Base-by-base conservation (phyloP, 2,888 invertebrate species). In the Nipponacmea schrenckii region DNA sequence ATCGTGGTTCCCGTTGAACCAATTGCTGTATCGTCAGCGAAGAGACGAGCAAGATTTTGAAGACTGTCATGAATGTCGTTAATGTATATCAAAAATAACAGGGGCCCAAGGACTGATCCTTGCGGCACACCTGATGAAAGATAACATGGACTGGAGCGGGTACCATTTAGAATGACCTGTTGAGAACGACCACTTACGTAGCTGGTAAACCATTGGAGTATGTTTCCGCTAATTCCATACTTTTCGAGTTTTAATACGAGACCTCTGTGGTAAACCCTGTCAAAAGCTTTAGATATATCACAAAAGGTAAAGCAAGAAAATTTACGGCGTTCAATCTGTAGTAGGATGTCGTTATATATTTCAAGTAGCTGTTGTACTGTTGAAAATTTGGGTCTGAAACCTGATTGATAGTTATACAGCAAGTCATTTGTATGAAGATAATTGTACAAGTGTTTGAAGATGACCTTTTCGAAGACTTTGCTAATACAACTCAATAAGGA, bases 31-130 rank as follows among this genome's bases (percentile, higher is more conserved):
- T 71, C 67, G n/a, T 68, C 65, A 20, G 65, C 68, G 46, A 70
- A 70, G 12, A 68, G 46, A 64, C 64, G 5, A 20, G 70, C 39
- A n/a, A 56, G 24, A 15, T 56, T 70, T 17, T 48, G 15, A 15
- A 68, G 12, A n/a, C 31, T 39, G 14, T 56, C 72, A 12, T 68
- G 31, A 63, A n/a, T n/a, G n/a, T n/a, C n/a, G n/a, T n/a, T n/a
- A n/a, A n/a, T n/a, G n/a, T n/a, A n/a, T n/a, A n/a, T n/a, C n/a
- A n/a, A n/a, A n/a, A n/a, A n/a, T n/a, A n/a, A n/a, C n/a, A n/a
- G n/a, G n/a, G n/a, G n/a, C 0, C 72, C 74, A 26, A 74, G 27
- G 4, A 66, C 69, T 14, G 71, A 72, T 14, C 72, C 72, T 15
- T 69, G 74, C 14, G 71, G 69, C 0, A 68, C 69, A 15, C 69